Evolutionary conservation across 2,888 invertebrate genomes (phyloP), one percentile per base, ranked within the genome.

Genomic region (Tryphoninae sp.): DNA sequence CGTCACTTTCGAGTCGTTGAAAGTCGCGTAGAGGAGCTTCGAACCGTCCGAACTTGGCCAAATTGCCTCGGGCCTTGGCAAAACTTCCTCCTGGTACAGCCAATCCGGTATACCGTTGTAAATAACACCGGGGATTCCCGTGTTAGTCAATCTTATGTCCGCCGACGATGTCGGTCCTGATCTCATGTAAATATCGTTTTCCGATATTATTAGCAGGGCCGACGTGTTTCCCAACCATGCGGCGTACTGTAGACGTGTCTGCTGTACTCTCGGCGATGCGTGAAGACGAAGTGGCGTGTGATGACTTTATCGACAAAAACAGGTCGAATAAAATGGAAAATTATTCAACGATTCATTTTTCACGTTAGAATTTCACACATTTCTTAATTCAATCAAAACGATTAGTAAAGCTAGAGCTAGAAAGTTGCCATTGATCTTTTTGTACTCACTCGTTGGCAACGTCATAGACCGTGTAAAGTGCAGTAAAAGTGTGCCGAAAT

Each of bases 91-190:
- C 95, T 98, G 98, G 93, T 99, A 99, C 40, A 99, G 93, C 98
- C 98, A 99, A 92, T 99, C 98, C 19, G 98, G 96, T 45, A 98
- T 95, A 74, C 98, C 98, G 92, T 98, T 98, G 93, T 97, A 98
- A 78, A 98, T 93, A 77, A 95, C 93, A 78, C 96, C 96, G n/a
- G 96, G 95, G 85, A 94, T 92, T 45, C 97, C 97, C 69, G 96
- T 96, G 89, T 94, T 94, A 69, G 97, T 97, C 89, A 97, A 94
- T 67, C 95, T 94, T 77, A 94, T 93, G 86, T 96, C 95, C 80
- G 93, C 93, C n/a, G 85, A 86, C 2, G 94, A 93, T 67, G 95
- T 94, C 1, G 96, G 96, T 62, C 96, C 94, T 86, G 94, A 94
- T 88, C 96, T 93, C 88, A 97, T 95, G 93, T 96, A 97, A 89